These are phyloP conservation scores for Himalopsyche kuldschensis DNA, from an alignment of 2,888 invertebrate genomes.

Conservation along the genomic window DNA sequence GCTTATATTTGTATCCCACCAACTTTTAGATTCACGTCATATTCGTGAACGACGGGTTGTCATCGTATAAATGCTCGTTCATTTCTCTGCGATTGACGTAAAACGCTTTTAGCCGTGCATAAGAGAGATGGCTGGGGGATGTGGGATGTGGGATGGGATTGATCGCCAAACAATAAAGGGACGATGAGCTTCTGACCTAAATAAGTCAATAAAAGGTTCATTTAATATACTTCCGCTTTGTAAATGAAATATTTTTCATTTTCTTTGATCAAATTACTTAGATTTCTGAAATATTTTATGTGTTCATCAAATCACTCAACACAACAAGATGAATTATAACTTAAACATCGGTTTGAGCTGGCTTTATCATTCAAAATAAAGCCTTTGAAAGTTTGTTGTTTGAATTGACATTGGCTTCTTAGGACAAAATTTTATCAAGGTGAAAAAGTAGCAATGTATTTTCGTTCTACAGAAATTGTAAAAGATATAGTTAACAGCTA, in stretches of 20 bases:
- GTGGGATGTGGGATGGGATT: neutral
- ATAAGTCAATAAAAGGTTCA: slow-evolving; percentile 2
- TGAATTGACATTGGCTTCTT: too few relatives aligned
- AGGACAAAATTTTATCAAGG: too few relatives aligned
- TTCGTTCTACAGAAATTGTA: too few relatives aligned
- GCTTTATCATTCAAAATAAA: too few relatives aligned
- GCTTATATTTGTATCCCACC: slow-evolving; percentile 15
- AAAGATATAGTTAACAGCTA: too few relatives aligned
- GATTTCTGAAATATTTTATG: neutral
- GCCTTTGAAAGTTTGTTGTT: too few relatives aligned
- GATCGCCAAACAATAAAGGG: slow-evolving; percentile 1
- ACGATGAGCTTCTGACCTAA: slow-evolving; percentile 10
- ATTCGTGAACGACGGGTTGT: slow-evolving; percentile 30
- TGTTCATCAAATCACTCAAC: neutral
- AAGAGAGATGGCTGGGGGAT: neutral
- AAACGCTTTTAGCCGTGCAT: slow-evolving; percentile 23
- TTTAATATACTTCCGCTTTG: neutral
- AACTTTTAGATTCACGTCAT: slow-evolving; percentile 28
- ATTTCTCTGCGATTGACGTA: slow-evolving; percentile 30
- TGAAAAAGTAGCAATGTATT: too few relatives aligned
- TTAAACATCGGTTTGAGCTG: too few relatives aligned
- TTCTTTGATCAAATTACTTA: neutral
- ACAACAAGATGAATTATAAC: neutral
- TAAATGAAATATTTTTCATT: neutral
- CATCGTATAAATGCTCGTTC: slow-evolving; percentile 28